phyloP scores from a whole-genome alignment of 2,113 vertebrate species.

The Oreotrochilus melanogaster region DNA sequence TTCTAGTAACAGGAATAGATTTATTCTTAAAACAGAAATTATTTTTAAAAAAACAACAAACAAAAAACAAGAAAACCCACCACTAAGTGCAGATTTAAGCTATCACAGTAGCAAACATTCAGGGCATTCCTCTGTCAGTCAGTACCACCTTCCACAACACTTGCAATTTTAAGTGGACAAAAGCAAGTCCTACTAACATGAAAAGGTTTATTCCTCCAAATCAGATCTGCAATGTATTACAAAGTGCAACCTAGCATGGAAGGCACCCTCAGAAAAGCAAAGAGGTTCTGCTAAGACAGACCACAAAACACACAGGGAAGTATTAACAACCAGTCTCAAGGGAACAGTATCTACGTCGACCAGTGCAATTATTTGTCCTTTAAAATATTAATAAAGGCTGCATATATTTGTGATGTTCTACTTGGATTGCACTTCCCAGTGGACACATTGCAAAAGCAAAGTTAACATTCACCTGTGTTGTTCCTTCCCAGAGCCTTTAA shows the following conservation, averaged over 20 bases:
- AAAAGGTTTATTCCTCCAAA: not conserved
- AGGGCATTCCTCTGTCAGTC: not conserved
- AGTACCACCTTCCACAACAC: not conserved
- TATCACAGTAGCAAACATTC: not conserved
- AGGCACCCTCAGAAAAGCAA: slow-evolving; percentile 13
- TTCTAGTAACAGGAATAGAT: not conserved
- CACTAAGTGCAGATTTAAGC: not conserved
- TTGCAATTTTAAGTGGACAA: not conserved
- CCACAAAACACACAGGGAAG: not conserved
- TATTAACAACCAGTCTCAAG: not conserved
- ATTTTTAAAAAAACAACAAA: too few relatives aligned
- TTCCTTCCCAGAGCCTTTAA: not conserved
- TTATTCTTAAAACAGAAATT: not conserved
- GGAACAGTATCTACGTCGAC: not conserved
- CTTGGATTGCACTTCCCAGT: not conserved
- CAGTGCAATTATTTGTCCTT: not conserved
- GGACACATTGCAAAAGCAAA: not conserved
- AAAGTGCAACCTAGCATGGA: not conserved
- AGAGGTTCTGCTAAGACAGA: not conserved
- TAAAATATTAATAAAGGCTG: not conserved
- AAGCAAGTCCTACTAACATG: not conserved
- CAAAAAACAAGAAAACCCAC: not conserved
- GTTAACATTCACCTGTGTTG: not conserved
- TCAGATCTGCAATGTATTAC: not conserved
- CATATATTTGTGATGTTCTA: not conserved